These are phyloP conservation scores for Xanthia togata DNA, from an alignment of 2,888 invertebrate species.

Conservation along the genomic window DNA sequence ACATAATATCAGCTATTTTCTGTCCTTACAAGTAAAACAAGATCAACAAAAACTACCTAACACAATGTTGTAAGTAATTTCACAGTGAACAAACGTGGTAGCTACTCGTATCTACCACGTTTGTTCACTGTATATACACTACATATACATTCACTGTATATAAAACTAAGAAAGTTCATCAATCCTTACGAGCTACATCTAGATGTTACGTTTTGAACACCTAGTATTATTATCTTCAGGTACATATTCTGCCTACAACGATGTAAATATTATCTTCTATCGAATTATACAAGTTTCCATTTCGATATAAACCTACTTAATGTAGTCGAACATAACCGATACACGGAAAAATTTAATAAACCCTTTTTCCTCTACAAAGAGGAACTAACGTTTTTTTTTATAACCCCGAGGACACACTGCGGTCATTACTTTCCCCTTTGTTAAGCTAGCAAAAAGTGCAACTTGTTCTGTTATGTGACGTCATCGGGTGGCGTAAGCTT, in stretches of 20 bases:
- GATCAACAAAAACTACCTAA: not conserved
- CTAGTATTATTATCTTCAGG: not conserved
- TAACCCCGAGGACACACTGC: slow-evolving; percentile 55
- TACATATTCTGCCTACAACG: not conserved
- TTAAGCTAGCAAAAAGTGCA: slow-evolving; percentile 32
- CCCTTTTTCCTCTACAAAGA: slow-evolving; percentile 55
- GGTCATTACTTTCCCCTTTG: slow-evolving; percentile 65
- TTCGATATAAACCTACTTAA: slow-evolving; percentile 36
- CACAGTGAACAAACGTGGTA: too few species aligned
- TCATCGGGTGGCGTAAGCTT: slow-evolving; percentile 20
- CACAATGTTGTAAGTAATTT: too few species aligned
- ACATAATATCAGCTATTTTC: not conserved
- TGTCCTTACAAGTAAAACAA: not conserved
- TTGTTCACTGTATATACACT: not conserved
- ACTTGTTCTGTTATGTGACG: slow-evolving; percentile 11
- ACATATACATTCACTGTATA: too few species aligned
- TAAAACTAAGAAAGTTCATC: not conserved
- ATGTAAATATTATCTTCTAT: not conserved
- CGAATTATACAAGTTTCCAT: slow-evolving; percentile 24
- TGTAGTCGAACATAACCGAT: slow-evolving; percentile 37
- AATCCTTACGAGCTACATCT: not conserved
- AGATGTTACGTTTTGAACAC: not conserved
- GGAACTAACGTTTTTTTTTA: slow-evolving; percentile 64
- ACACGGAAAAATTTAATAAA: slow-evolving; percentile 49
- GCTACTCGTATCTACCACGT: accelerated